Evolutionary conservation across 2,888 invertebrate genomes (phyloP), one percentile per base, ranked within the genome.

Genomic region (Petrolisthes manimaculis): DNA sequence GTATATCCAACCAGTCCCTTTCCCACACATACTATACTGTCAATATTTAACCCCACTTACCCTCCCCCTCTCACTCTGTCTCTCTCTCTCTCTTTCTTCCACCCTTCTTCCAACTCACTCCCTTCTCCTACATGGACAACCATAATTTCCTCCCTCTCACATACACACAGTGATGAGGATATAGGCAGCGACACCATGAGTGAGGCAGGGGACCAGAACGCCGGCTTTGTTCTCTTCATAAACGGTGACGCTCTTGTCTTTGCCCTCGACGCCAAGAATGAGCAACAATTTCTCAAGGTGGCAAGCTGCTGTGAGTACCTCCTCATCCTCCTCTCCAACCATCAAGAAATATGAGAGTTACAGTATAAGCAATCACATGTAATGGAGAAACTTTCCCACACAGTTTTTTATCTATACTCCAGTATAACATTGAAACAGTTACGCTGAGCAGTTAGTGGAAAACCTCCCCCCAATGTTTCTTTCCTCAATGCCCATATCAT

Each of bases 241-340:
- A 99, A 98, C 94, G 99, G 99, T 2, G 98, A 99, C 94, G 98
- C 99, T 89, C 94, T 99, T 92, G 98, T 97, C 86, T 97, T 98
- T 94, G 99, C 99, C 91, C 94, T 99, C 91, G 96, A 97, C 92
- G 96, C 97, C 56, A 96, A 97, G 92, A 93, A 98, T 93, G 99
- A 99, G 93, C 95, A 96, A 92, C 95, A 96, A 92, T 96, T 98
- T 92, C 94, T 98, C 91, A 95, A 95, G 88, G 94, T 96, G 87
- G 95, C 95, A 12, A 94, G 94, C 89, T 93, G 93, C 92, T 94
- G 94, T 94, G 92, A 93, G 94, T 93, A 81, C 21, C n/a, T 21
- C 6, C 12, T 75, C 12, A 5, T 75, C 12, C 75, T 18, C n/a
- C 8, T 8, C 37, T 37, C 37, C 37, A 37, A 37, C 37, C 0